Base-by-base conservation (phyloP, 2,113 vertebrate species). In the Chauna torquata region DNA sequence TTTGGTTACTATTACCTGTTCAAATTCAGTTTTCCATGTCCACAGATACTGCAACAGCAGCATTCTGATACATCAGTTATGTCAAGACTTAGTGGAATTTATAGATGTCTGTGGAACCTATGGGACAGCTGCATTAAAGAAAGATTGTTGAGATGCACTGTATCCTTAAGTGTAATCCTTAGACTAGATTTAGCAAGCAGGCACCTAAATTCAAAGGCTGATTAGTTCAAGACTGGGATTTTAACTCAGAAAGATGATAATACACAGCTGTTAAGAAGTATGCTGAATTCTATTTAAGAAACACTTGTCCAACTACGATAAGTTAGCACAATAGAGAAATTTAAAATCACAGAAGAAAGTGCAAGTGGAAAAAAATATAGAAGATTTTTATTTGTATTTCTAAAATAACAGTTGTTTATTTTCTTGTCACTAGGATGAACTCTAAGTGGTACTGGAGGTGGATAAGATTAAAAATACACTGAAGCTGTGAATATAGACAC, bases 341-440 rank as follows among this genome's bases (percentile, higher is more conserved):
- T 11, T 6, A 50, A 88, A 86, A 75, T 30, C 11, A 44, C 8
- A 27, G 20, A 40, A 59, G 59, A 57, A 17, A 42, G 18, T 42
- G 17, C 25, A 42, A 64, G 38, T 42, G 28, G 25, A 30, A 40
- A 42, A 42, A 55, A 52, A 16, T 16, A 9, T n/a, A 3, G 12
- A 38, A 23, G n/a, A 38, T 14, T 59, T 79, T 69, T 49, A 57
- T 74, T 64, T 82, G 23, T 75, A 23, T 32, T 74, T 74, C 68
- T 5, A 58, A 25, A 65, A 40, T 79, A 96, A 95, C 54, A 4
- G 38, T 76, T 80, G 23, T 96, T 96, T 85, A 5, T 92, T 95
- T 93, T 95, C 62, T 96, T 96, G 34, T 86, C 65, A 64, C 90
- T 94, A 98, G 98, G 98, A 98, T 95, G 98, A 98, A 94, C 98